These are phyloP conservation scores for Gymnobelideus leadbeateri DNA, from an alignment of 2,113 vertebrate species.

Conservation along the genomic window DNA sequence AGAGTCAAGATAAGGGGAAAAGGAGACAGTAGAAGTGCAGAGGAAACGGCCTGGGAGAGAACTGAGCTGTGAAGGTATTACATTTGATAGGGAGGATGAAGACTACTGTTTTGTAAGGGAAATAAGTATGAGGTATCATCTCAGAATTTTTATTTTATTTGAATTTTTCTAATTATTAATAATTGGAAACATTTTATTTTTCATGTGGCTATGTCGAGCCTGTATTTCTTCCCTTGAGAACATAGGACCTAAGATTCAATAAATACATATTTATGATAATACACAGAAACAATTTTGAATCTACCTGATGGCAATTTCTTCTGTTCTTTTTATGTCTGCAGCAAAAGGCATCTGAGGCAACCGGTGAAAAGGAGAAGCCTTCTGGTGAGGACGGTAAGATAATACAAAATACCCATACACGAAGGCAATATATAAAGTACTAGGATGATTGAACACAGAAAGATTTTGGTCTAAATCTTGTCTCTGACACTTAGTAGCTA, in stretches of 20 bases:
- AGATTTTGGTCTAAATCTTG: neutral
- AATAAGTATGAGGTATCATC: neutral
- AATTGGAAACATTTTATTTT: neutral
- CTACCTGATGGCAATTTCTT: slow-evolving; percentile 25
- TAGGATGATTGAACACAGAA: neutral
- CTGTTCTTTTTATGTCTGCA: slow-evolving; percentile 71
- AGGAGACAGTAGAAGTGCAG: neutral
- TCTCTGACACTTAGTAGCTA: neutral
- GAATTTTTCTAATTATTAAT: neutral
- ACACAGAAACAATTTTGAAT: neutral
- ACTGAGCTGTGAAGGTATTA: neutral
- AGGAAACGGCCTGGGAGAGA: neutral
- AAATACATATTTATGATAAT: neutral
- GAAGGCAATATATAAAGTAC: neutral
- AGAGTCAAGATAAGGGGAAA: neutral
- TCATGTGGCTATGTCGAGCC: neutral
- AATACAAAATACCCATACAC: neutral
- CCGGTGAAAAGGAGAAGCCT: slow-evolving; percentile 93
- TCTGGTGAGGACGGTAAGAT: slow-evolving; percentile 92
- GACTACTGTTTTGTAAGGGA: neutral
- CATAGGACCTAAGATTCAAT: neutral
- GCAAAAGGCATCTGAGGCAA: slow-evolving; percentile 93
- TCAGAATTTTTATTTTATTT: neutral
- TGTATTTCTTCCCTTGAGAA: neutral
- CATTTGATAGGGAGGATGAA: neutral